Evolutionary conservation across 2,888 invertebrate species (phyloP), one percentile per base, ranked within the genome.

Genomic region (Orthosia gothica): DNA sequence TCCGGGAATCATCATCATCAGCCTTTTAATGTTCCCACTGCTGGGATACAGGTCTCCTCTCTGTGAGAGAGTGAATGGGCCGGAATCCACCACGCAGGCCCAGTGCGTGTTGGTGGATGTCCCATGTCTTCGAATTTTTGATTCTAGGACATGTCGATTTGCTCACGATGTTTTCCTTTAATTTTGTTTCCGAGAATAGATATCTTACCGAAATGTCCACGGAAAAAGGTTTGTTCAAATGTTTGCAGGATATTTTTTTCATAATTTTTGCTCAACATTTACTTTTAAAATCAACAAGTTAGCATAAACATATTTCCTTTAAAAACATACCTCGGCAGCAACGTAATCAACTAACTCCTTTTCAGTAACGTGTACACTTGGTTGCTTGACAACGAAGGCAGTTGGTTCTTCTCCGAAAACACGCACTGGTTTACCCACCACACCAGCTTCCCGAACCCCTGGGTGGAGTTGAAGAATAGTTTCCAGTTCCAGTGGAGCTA

Each of bases 401-500:
- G 97, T 90, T 0, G 98, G 98, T 40, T 98, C 92, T 90, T 98
- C 98, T 16, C 98, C 98, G 59, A 97, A 97, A 58, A 92, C 93
- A 76, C 97, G 97, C 86, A 98, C 97, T 0, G 98, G 97, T 75
- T 97, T 94, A 1, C 98, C 99, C 82, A 98, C 97, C 2, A 99
- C 99, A 12, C 98, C 98, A 0, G 97, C 98, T 89, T 99, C 99
- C 67, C 96, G 95, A 4, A 99, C 97, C 68, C 96, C 97, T 1
- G 98, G 97, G 92, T 98, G 97, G 11, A 97, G 96, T 58, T 98
- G 94, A 5, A 99, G 93, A 65, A 99, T 90, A 2, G 97, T 97
- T 94, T 99, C 99, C 68, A 99, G 93, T 94, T 99, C 99, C 5
- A 99, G 97, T 13, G 99, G 99, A 1, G 98, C 97, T n/a, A 97